Evolutionary conservation across 2,113 vertebrate genomes (phyloP).

Genomic region (Pungitius pungitius): DNA sequence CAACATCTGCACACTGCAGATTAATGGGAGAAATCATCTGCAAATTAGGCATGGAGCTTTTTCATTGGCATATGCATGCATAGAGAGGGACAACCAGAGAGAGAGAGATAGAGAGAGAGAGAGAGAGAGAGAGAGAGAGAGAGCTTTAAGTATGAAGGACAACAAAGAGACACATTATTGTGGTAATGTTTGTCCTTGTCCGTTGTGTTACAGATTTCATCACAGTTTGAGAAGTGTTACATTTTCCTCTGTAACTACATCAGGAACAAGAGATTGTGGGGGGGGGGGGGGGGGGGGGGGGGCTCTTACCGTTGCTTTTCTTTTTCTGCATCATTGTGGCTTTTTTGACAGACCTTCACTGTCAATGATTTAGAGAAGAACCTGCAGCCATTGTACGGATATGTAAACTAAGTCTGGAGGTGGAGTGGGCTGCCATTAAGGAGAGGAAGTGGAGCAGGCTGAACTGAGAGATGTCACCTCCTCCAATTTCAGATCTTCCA

Average conservation of each 20-base stretch:
- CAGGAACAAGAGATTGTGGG: too few relatives aligned
- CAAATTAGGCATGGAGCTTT: conserved; percentile 66
- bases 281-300: too few relatives aligned
- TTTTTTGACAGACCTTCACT: background rate
- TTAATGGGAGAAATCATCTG: conserved; percentile 74
- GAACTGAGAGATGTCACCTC: background rate
- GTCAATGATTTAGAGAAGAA: background rate
- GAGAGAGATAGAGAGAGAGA: conserved; percentile 1
- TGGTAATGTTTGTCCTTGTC: background rate
- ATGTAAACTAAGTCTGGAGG: background rate
- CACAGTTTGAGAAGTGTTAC: background rate
- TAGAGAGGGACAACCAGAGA: background rate
- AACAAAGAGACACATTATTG: background rate
- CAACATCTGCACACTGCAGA: conserved; percentile 74
- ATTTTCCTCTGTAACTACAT: background rate
- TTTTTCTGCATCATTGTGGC: too few relatives aligned
- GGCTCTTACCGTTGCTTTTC: too few relatives aligned
- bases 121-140: background rate
- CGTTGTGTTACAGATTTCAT: background rate
- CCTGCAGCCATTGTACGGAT: background rate
- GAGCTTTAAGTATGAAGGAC: background rate
- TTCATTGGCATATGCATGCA: conserved; percentile 61
- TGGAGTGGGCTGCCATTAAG: background rate
- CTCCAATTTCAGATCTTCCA: background rate
- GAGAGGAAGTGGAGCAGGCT: background rate